Base-by-base conservation (phyloP, 2,888 invertebrate species). In the Sipha maydis region DNA sequence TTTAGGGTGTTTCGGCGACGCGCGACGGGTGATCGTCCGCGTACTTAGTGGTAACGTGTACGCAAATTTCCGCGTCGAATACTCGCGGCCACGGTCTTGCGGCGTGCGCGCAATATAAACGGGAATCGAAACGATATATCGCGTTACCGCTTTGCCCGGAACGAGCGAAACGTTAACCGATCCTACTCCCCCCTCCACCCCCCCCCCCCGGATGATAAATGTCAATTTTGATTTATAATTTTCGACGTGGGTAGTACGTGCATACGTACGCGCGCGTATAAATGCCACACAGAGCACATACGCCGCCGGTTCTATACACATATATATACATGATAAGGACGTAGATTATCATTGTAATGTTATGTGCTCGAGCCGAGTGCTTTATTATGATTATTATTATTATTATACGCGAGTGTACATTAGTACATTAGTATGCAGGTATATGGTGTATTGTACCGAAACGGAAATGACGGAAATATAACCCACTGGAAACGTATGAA, bases 211-310 rank as follows among this genome's bases (percentile, higher is more conserved):
- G 73, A 56, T 9, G 83, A 75, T 83, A 75, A 56, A 75, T 56
- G 73, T 83, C 83, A 75, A 75, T 83, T 83, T 73, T 75, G 83
- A 83, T 83, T 75, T 83, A 79, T 79, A 79, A 34, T 71, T 48
- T 48, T 71, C 56, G 54, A 38, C 34, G 83, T 82, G 19, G 76
- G 67, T 21, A 80, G 61, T 25, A 61, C 7, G 1, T 54, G 11
- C 11, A 56, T 56, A 56, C 2, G 9, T 61, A 61, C 19, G 8
- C 61, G 21, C 3, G 25, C 61, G 8, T 61, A 61, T 25, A 1
- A 61, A 3, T 25, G 21, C 2, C 25, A 61, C 25, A 4, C 1
- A 4, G 56, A 2, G 56, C 21, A 56, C 21, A 56, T 9, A 48
- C 48, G 48, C 48, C 48, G 48, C 48, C 48, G 8, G 8, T 14